Conservation (phyloP, 2,113 vertebrate genomes). For the Saccopteryx bilineata region DNA sequence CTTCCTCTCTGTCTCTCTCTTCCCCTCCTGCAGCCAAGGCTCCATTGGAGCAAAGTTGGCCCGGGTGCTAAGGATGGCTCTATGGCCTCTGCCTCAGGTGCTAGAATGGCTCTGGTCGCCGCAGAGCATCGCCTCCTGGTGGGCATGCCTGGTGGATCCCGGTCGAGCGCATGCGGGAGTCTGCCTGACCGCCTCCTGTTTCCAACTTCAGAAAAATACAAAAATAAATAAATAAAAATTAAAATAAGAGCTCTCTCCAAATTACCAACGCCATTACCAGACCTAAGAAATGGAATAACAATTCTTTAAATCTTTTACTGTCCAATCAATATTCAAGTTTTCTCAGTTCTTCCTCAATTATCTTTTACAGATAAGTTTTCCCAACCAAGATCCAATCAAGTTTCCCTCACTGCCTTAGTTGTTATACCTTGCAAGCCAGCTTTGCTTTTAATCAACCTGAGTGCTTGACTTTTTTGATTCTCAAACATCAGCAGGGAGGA, state of each 20-base stretch:
- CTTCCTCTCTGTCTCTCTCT: too few species aligned
- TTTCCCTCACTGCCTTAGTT: neutral
- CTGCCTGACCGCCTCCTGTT: too few species aligned
- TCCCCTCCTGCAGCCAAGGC: too few species aligned
- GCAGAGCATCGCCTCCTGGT: too few species aligned
- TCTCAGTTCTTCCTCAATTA: neutral
- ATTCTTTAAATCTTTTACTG: neutral
- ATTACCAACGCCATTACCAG: neutral
- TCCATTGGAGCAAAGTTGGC: too few species aligned
- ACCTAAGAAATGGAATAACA: conserved; percentile 29
- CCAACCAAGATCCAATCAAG: neutral
- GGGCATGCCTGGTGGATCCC: too few species aligned
- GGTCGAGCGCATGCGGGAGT: too few species aligned
- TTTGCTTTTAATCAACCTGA: conserved; percentile 47
- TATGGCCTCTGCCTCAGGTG: too few species aligned
- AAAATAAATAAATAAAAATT: neutral
- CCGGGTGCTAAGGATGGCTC: too few species aligned
- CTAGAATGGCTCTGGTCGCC: too few species aligned
- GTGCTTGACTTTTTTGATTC: conserved; percentile 4
- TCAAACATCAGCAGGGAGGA: neutral
- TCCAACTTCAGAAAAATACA: too few species aligned
- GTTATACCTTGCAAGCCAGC: neutral
- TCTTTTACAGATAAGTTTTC: neutral
- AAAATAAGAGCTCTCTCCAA: conserved; percentile 13
- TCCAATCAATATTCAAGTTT: neutral